Base-by-base conservation (phyloP, 2,797 vertebrate genomes). In the Halcyon chelicuti region DNA sequence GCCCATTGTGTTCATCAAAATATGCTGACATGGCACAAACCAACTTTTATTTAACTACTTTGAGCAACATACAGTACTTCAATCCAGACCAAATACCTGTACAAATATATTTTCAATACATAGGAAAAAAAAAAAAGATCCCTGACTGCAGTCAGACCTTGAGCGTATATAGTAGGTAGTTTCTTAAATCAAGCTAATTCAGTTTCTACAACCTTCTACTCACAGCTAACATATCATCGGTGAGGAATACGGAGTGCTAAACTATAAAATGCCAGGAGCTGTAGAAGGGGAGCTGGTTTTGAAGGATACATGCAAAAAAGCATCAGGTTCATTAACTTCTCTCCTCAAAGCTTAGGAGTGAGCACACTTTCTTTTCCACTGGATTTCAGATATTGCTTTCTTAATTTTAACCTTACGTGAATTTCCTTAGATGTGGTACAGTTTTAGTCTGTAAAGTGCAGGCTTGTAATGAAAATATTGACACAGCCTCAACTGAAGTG, bases 381-480 rank as follows among this genome's bases (percentile, higher is more conserved):
- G 82, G n/a, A 85, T 90, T 94, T 95, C 91, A 94, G 76, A 86
- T 55, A 28, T 63, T 67, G 22, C 51, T 82, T 77, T 81, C 93
- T 94, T 91, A 93, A 77, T 93, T 94, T 94, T 91, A 93, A 67
- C 57, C 1, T 29, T 70, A 91, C 12, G 0, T 70, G n/a, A 81
- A 91, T 96, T 94, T 91, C 66, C 44, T 92, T 95, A 76, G 76
- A 83, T 46, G 23, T 31, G 15, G 77, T 77, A 65, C 76, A 90
- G 17, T 81, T 94, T 73, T 57, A 88, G 55, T 86, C 31, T 1
- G 4, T 86, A 92, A 88, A 94, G 93, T 6, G 21, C 44, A 79
- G 85, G 28, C 47, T 93, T 78, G 79, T 95, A 96, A 88, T 78
- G 76, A 96, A 97, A 97, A 96, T 96, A 96, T 97, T 96, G 94